Evolutionary conservation across 1,140 invertebrate species (phyloP), one percentile per base, ranked within the genome.

Genomic region (Polyergus mexicanus): DNA sequence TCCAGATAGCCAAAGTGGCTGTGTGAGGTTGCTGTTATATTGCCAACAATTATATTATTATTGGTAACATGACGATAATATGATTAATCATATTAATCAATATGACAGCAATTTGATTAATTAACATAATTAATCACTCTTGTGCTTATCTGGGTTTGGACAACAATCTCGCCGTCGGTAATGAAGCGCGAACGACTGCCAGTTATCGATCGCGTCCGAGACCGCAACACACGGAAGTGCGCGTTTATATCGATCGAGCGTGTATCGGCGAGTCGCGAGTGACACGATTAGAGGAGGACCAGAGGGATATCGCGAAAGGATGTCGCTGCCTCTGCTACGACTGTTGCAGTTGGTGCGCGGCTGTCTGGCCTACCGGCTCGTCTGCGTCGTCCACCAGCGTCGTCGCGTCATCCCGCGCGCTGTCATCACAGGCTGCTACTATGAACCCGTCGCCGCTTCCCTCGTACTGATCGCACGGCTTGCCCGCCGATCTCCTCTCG

Each of bases 341-440:
- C 74, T 89, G 81, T 87, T 77, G 88, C 86, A 89, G 89, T 89
- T 69, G 80, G 78, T 90, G 85, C 89, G 87, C 86, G 88, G 76
- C 85, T 84, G 88, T 88, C 76, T 84, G 88, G 89, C 76, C 80
- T 86, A 77, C n/a, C 86, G 85, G 80, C 86, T 89, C 78, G 87
- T 85, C 60, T 16, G 13, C 13, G 13, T 89, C 44, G 13, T 89
- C 54, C 28, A n/a, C 7, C 51, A 38, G 22, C 44, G 44, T 77
- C 58, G 81, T 88, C 83, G 41, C 28, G 47, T 88, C 51, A 16
- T 54, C 25, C 71, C 69, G 56, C 44, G 56, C 44, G 54, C 19
- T 44, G 54, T 41, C 41, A 44, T 76, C 76, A 76, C 76, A 76
- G 3, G 51, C 75, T 58, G 16, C 13, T 19, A 62, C 28, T 38